phyloP scores from a whole-genome alignment of 2,888 invertebrate genomes.

The Tetrapedia diversipes region DNA sequence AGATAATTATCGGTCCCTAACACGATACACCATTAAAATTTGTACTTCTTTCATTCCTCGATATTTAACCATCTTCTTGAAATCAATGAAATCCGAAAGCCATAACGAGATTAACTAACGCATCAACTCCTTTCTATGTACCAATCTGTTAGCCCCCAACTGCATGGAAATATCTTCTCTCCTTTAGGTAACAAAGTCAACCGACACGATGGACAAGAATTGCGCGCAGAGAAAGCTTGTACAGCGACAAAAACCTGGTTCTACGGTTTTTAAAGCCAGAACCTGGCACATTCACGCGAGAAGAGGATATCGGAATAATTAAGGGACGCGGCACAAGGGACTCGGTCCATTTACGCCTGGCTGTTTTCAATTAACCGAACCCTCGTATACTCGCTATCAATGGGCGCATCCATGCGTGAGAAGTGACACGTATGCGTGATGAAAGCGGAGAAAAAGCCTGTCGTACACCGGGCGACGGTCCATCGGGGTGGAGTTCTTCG shows the following conservation, averaged over 20 bases:
- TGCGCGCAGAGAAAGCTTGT: not conserved
- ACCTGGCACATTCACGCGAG: constrained; percentile 21
- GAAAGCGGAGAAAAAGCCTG: constrained; percentile 28
- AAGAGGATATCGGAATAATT: constrained; percentile 52
- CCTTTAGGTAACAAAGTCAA: not conserved
- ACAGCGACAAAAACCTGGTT: constrained; percentile 4
- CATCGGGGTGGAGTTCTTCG: not conserved
- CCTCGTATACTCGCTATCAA: constrained; percentile 27
- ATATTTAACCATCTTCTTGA: too few relatives aligned
- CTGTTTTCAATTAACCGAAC: constrained; percentile 64
- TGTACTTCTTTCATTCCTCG: too few relatives aligned
- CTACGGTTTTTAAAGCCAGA: constrained; percentile 25
- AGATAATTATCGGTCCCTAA: too few relatives aligned
- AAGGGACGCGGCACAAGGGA: constrained; percentile 43
- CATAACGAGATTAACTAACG: too few relatives aligned
- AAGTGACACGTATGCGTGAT: constrained; percentile 20
- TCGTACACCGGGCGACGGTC: too few relatives aligned
- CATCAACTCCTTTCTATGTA: too few relatives aligned
- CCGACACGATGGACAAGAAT: not conserved
- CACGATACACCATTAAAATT: too few relatives aligned
- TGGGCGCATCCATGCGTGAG: constrained; percentile 19
- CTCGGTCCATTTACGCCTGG: constrained; percentile 46
- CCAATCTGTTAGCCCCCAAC: too few relatives aligned
- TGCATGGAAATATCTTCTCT: not conserved
- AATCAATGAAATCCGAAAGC: too few relatives aligned